These are phyloP conservation scores for Plecotus auritus DNA, from an alignment of 2,113 vertebrate genomes.

Conservation along the genomic window DNA sequence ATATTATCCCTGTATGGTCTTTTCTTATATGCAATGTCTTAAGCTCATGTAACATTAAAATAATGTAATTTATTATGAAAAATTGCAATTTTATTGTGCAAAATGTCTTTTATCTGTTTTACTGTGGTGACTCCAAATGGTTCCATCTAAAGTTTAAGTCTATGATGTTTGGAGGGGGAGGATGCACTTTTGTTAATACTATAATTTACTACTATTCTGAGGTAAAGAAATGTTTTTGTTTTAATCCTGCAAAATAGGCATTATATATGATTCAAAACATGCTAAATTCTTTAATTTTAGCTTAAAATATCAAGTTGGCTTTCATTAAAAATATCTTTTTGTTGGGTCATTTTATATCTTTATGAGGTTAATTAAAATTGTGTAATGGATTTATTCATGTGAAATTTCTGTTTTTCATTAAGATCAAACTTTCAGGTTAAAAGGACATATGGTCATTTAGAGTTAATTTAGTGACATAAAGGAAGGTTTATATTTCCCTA, in stretches of 20 bases:
- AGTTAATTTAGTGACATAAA: conserved; percentile 3
- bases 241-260: neutral
- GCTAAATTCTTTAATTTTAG: conserved; percentile 34
- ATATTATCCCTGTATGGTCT: neutral
- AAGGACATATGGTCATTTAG: neutral
- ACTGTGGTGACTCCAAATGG: neutral
- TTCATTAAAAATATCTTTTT: neutral
- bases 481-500: neutral
- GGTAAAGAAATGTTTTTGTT: neutral
- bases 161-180: neutral
- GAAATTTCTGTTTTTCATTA: conserved; percentile 53
- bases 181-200: neutral
- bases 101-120: neutral
- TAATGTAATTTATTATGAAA: neutral
- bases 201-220: neutral
- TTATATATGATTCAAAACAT: neutral
- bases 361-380: conserved; percentile 49
- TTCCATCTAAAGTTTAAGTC: neutral
- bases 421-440: neutral
- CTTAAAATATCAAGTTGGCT: conserved; percentile 34
- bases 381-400: conserved; percentile 15
- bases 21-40: neutral
- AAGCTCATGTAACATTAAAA: neutral
- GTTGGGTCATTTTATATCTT: conserved; percentile 20
- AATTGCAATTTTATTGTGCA: neutral